Evolutionary conservation across 2,113 vertebrate genomes (phyloP).

Genomic region (Sciurus niger): DNA sequence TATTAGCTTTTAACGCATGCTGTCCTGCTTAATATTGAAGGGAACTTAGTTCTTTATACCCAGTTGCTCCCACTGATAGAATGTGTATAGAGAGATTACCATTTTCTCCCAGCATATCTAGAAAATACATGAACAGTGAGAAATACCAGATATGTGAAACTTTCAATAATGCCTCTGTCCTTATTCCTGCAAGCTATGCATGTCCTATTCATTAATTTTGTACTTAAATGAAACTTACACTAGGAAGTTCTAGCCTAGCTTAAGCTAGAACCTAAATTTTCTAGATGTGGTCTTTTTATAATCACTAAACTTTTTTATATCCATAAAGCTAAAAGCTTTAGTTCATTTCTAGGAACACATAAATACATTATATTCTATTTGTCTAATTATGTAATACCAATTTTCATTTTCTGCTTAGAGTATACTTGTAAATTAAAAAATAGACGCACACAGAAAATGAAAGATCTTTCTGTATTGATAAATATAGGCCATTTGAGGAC

Average conservation of each 20-base stretch:
- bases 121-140: background rate
- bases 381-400: constrained; percentile 14
- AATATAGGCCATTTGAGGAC: background rate
- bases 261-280: background rate
- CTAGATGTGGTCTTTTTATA: constrained; percentile 31
- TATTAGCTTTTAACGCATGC: constrained; percentile 70
- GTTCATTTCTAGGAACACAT: constrained; percentile 25
- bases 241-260: background rate
- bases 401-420: constrained; percentile 52
- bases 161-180: background rate
- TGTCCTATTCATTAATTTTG: background rate
- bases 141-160: background rate
- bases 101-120: background rate
- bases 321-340: background rate
- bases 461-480: background rate
- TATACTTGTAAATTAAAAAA: constrained; percentile 30
- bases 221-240: background rate
- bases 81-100: background rate
- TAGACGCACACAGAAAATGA: background rate
- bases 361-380: background rate
- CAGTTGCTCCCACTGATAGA: background rate
- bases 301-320: constrained; percentile 28
- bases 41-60: background rate
- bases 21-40: constrained; percentile 1
- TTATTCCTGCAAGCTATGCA: background rate